Base-by-base conservation (phyloP, 1,140 invertebrate genomes). In the Copidosoma floridanum region DNA sequence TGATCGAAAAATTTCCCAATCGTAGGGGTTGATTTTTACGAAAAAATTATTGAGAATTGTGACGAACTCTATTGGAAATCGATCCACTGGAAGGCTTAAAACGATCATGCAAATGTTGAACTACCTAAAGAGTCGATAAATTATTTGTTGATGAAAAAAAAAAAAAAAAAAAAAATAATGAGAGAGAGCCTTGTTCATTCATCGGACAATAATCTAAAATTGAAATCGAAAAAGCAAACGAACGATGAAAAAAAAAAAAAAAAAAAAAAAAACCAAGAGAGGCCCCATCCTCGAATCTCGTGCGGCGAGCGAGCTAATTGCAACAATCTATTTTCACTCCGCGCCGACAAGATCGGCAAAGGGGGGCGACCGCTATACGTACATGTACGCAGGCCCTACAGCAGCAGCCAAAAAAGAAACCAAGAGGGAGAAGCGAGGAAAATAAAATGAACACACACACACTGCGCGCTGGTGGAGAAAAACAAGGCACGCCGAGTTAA, bases 121-220 rank as follows among this genome's bases (percentile, higher is more conserved):
- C n/a, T n/a, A n/a, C n/a, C n/a, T n/a, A n/a, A n/a, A n/a, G n/a
- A n/a, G n/a, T n/a, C n/a, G n/a, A n/a, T n/a, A n/a, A n/a, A n/a
- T n/a, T n/a, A n/a, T n/a, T n/a, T n/a, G n/a, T n/a, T n/a, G n/a
- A n/a, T n/a, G n/a, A 20, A 20, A 48, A 57, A 57, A 50, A 57
- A 23, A 38, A 47, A 46, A 44, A 44, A 18, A 44, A 44, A 16
- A 18, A 3, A n/a, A 18, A 27, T 21, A 37, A 12, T 24, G 40
- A 8, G 16, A 54, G 16, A 41, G 62, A 60, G 59, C 59, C 60
- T 65, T 65, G n/a, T n/a, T n/a, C n/a, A n/a, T n/a, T n/a, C n/a
- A n/a, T 14, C 6, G 12, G 2, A n/a, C 2, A 26, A 6, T 26
- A 24, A 53, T 24, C 11, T 38, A 26, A 16, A n/a, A 23, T 21